These are phyloP conservation scores for Strigamia crassipes DNA, from an alignment of 2,888 invertebrate genomes.

Conservation along the genomic window DNA sequence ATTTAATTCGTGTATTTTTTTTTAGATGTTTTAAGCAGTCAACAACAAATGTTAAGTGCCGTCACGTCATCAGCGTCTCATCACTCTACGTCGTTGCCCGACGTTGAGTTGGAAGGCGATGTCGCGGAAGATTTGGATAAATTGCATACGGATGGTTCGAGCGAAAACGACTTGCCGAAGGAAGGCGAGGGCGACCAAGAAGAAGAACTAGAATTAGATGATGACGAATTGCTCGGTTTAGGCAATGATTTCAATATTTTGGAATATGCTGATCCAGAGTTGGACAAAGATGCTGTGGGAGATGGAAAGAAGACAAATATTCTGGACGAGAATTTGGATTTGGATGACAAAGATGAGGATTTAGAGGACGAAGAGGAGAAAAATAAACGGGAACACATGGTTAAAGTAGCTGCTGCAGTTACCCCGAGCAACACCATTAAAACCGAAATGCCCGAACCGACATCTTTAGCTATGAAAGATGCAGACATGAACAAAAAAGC, in stretches of 20 bases:
- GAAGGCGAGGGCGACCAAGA: conserved; percentile 48
- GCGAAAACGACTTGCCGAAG: conserved; percentile 43
- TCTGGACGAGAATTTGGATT: conserved; percentile 77
- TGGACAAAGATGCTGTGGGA: conserved; percentile 69
- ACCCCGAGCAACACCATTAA: neutral
- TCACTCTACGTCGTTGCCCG: conserved; percentile 8
- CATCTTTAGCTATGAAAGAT: neutral
- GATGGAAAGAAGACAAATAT: conserved; percentile 82
- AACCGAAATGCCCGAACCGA: conserved; percentile 46
- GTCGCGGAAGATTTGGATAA: conserved; percentile 72
- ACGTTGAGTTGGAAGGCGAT: conserved; percentile 62
- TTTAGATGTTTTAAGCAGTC: neutral
- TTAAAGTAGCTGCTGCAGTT: conserved; percentile 47
- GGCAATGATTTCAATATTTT: conserved; percentile 93
- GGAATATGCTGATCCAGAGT: conserved; percentile 92
- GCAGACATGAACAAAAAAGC: conserved; percentile 44
- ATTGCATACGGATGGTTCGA: conserved; percentile 61
- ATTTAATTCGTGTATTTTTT: neutral
- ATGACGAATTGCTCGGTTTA: conserved; percentile 81
- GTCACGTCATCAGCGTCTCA: neutral
- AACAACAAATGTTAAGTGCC: neutral
- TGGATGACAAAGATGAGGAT: conserved; percentile 75
- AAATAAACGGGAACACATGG: conserved; percentile 51
- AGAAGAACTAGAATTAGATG: conserved; percentile 80
- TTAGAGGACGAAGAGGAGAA: conserved; percentile 66